Percentiles rank a stretch among this genome's conserved stretches.
Conservation (phyloP, 1,140 invertebrate genomes). For the Dendrolimus punctatus region DNA sequence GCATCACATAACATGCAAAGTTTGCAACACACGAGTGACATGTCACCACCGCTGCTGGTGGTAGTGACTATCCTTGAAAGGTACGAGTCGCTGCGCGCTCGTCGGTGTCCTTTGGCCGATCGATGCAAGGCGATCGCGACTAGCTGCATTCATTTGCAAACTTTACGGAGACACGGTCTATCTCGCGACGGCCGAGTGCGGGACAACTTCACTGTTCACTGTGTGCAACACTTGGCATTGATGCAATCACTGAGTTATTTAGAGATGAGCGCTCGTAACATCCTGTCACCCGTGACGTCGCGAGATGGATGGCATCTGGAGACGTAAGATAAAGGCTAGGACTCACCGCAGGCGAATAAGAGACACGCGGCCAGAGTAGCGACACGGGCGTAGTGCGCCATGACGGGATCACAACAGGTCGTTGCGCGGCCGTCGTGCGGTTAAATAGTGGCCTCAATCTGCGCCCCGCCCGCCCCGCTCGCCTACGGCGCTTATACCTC, state of each 20-base stretch:
- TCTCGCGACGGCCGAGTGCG: slow-evolving; percentile 42
- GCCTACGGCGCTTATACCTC: slow-evolving; percentile 53
- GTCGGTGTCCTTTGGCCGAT: slow-evolving; percentile 51
- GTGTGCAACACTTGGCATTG: slow-evolving; percentile 39
- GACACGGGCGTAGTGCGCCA: slow-evolving; percentile 74
- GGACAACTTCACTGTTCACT: slow-evolving; percentile 64
- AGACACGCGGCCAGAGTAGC: slow-evolving; percentile 69
- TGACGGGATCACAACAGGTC: slow-evolving; percentile 74
- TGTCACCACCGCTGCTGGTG: slow-evolving; percentile 8
- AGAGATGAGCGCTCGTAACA: slow-evolving; percentile 39
- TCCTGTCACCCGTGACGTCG: slow-evolving; percentile 48
- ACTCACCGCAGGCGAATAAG: slow-evolving; percentile 71
- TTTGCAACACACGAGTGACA: slow-evolving; percentile 38
- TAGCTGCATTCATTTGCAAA: slow-evolving; percentile 44
- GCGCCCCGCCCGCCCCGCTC: slow-evolving; percentile 66
- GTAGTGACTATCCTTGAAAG: slow-evolving; percentile 55
- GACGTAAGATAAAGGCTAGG: slow-evolving; percentile 65
- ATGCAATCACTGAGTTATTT: slow-evolving; percentile 48
- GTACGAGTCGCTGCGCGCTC: slow-evolving; percentile 25
- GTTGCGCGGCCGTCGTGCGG: slow-evolving; percentile 64
- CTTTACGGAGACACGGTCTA: slow-evolving; percentile 42
- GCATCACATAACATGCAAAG: slow-evolving; percentile 24
- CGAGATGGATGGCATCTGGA: slow-evolving; percentile 55
- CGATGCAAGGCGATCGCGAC: slow-evolving; percentile 50
- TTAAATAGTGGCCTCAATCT: slow-evolving; percentile 72